These are phyloP conservation scores for Himalopsyche anomala DNA, from an alignment of 2,888 invertebrate species.

Conservation along the genomic window DNA sequence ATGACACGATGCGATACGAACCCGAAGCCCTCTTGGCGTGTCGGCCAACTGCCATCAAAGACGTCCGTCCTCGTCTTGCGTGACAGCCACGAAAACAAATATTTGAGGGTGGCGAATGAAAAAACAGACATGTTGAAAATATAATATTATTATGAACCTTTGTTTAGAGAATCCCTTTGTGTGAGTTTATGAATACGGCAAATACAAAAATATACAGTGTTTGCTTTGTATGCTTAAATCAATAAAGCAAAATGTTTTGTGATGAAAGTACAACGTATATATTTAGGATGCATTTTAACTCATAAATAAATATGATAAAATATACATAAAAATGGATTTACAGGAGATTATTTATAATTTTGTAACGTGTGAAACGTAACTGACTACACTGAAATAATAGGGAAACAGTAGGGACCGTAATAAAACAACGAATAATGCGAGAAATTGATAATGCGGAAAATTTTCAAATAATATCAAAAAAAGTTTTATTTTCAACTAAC, in stretches of 20 bases:
- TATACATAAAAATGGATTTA: too few relatives aligned
- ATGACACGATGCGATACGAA: conserved; percentile 47
- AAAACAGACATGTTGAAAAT: conserved; percentile 17
- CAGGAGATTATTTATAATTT: too few relatives aligned
- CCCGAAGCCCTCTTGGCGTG: conserved; percentile 33
- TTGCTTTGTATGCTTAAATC: neutral
- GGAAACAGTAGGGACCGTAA: too few relatives aligned
- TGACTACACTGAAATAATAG: too few relatives aligned
- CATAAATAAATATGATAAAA: too few relatives aligned
- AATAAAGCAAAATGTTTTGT: neutral
- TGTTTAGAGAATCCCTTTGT: conserved; percentile 15
- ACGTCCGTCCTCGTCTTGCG: conserved; percentile 6
- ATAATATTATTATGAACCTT: conserved; percentile 10
- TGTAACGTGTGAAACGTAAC: too few relatives aligned
- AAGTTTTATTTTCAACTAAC: too few relatives aligned
- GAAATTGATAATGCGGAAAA: too few relatives aligned
- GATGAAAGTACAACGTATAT: too few relatives aligned
- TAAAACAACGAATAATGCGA: too few relatives aligned
- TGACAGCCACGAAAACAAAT: neutral
- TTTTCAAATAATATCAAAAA: too few relatives aligned
- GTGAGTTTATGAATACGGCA: conserved; percentile 5
- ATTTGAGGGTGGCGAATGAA: conserved; percentile 19
- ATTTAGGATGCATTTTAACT: too few relatives aligned
- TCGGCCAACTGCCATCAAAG: conserved; percentile 45
- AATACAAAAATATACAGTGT: neutral